phyloP scores from a whole-genome alignment of 2,797 vertebrate species.

The Apogon hyalosoma region DNA sequence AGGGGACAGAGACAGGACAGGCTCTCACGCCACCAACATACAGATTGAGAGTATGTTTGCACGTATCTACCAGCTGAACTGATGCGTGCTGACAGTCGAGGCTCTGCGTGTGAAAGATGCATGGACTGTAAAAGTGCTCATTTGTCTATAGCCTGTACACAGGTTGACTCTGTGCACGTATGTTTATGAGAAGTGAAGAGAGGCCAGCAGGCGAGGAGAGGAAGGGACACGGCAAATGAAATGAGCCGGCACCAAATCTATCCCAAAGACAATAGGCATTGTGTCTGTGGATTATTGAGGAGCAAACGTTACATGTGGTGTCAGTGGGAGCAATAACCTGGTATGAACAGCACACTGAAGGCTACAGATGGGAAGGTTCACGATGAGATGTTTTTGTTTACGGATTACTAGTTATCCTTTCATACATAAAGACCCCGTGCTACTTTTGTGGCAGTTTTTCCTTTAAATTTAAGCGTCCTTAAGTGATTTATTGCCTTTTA shows the following conservation, averaged over 20 bases:
- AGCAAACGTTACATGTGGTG: slow-evolving; percentile 1
- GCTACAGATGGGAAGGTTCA: neutral
- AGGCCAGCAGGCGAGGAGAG: neutral
- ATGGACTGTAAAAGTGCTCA: slow-evolving; percentile 43
- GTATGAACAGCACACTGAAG: slow-evolving; percentile 9
- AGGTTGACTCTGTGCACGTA: slow-evolving; percentile 22
- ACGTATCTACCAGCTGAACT: slow-evolving; percentile 12
- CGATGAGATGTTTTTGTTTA: too few species aligned
- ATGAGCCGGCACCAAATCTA: slow-evolving; percentile 24
- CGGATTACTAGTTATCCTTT: too few species aligned
- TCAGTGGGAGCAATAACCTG: slow-evolving; percentile 3
- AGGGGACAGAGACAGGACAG: neutral
- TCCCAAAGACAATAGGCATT: slow-evolving; percentile 9
- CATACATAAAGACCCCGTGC: too few species aligned
- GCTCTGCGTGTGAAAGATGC: slow-evolving; percentile 47
- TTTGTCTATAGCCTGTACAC: slow-evolving; percentile 37
- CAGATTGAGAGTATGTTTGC: slow-evolving; percentile 5
- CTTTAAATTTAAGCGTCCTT: too few species aligned
- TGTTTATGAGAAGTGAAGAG: neutral
- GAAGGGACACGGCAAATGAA: slow-evolving; percentile 5
- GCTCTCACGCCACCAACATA: neutral
- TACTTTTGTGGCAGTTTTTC: too few species aligned
- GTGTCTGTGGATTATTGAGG: slow-evolving; percentile 33
- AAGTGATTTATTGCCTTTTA: too few species aligned
- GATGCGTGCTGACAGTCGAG: slow-evolving; percentile 53